Evolutionary conservation across 1,140 invertebrate species (phyloP).

Genomic region (Drosophila ohnishii): DNA sequence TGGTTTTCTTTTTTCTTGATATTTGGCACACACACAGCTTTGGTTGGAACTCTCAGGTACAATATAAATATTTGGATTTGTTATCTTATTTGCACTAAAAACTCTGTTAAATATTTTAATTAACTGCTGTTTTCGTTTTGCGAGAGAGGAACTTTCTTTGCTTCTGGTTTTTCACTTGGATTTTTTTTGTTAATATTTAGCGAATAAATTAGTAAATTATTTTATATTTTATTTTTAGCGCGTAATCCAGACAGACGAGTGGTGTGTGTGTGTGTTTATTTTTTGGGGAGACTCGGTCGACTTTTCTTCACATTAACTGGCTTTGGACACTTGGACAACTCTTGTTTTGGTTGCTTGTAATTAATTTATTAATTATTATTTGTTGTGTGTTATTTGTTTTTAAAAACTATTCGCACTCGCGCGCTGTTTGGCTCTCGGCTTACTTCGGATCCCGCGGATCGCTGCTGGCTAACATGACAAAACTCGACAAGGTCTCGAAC

Average conservation of each 20-base stretch:
- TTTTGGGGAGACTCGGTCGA: conserved; percentile 54
- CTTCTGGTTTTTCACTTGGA: conserved; percentile 58
- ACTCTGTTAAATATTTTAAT: conserved; percentile 39
- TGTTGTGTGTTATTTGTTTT: conserved; percentile 6
- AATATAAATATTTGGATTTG: conserved; percentile 24
- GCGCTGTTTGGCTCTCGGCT: conserved; percentile 28
- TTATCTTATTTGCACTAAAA: conserved; percentile 41
- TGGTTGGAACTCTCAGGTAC: conserved; percentile 54
- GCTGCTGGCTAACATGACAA: conserved; percentile 81
- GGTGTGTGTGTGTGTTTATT: conserved; percentile 20
- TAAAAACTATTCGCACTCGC: conserved; percentile 31
- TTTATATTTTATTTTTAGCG: conserved; percentile 54
- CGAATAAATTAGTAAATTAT: conserved; percentile 37
- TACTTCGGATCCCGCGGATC: conserved; percentile 39
- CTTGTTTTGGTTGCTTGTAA: conserved; percentile 8
- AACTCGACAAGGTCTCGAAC: conserved; percentile 83
- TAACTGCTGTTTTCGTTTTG: conserved; percentile 43
- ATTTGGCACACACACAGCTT: conserved; percentile 43
- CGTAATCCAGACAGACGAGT: conserved; percentile 72
- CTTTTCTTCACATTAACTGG: conserved; percentile 77
- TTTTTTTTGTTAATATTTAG: conserved; percentile 25
- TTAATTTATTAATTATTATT: conserved; percentile 16
- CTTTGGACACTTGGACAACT: conserved; percentile 23
- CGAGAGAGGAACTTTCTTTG: conserved; percentile 71
- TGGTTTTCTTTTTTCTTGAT: conserved; percentile 15